phyloP scores from a whole-genome alignment of 2,797 vertebrate genomes.

The Psittacula derbiana region DNA sequence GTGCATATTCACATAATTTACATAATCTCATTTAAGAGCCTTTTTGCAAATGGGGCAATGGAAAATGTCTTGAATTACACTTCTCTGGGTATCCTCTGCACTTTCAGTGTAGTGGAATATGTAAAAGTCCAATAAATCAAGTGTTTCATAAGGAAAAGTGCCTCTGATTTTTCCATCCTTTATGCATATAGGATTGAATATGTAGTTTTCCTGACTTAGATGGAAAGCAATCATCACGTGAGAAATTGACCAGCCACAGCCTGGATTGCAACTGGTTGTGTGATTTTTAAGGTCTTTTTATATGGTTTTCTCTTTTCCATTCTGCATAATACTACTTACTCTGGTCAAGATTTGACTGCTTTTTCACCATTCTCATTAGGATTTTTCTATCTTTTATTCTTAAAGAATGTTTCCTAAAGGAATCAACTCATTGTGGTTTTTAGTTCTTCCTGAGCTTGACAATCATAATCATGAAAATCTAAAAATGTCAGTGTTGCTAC shows the following conservation, averaged over 20 bases:
- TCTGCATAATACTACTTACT: neutral
- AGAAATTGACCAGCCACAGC: neutral
- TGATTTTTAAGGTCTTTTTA: neutral
- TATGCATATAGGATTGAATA: neutral
- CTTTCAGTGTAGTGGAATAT: neutral
- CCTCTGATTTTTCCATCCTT: conserved; percentile 4
- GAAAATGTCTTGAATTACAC: neutral
- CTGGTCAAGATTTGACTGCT: neutral
- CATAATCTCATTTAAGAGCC: neutral
- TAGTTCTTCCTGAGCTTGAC: neutral
- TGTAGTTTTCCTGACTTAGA: neutral
- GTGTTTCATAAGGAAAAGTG: neutral
- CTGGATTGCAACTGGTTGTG: neutral
- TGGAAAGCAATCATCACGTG: neutral
- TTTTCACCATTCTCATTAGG: neutral
- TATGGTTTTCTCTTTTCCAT: neutral
- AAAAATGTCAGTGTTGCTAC: neutral
- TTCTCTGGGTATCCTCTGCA: neutral
- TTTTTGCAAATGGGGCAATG: neutral
- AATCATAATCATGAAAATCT: conserved; percentile 16
- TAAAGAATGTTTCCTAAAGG: conserved; percentile 5
- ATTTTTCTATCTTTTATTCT: conserved; percentile 22
- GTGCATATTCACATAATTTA: neutral
- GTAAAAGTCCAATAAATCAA: neutral
- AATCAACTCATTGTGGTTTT: neutral